Base-by-base conservation (phyloP, 2,888 invertebrate genomes). In the Mactromeris polynyma region DNA sequence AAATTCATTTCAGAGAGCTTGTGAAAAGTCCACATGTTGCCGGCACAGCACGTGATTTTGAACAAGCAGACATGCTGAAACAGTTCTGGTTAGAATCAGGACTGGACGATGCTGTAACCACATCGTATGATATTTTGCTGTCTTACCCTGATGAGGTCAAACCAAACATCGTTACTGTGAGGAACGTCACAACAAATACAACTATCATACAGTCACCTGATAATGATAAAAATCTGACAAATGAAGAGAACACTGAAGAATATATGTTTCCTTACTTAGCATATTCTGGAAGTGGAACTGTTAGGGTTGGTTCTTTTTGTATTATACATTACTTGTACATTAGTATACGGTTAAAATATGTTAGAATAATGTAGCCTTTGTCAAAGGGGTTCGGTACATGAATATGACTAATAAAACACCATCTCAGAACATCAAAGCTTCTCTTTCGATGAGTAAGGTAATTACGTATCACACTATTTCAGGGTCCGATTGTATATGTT, bases 401-500 rank as follows among this genome's bases (percentile, higher is more conserved):
- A 40, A 40, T 40, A 40, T 40, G 40, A 7, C 40, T 7, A 40
- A 40, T 40, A 40, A 40, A 40, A 40, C 40, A 40, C 11, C 40
- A 11, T 40, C 11, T 46, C 46, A 7, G 46, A 46, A 3, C 46
- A 11, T 46, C 11, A 46, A 7, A 46, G 3, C 17, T 46, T 3
- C 3, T 1, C 11, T 46, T 14, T 46, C 9, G 14, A 46, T 4
- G 6, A 46, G 4, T 40, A 40, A 4, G 40, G 6, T 40, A 40
- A 7, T 7, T 40, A 11, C 40, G 40, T 40, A 11, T 40, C 40
- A 40, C 40, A 40, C 40, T 40, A 40, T 40, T 89, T 11, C 93
- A 95, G 95, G 95, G 94, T 17, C 92, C 92, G 14, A 88, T 96
- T 46, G 95, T 97, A 26, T 97, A 96, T 89, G 97, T 95, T 6